A percentile compares a stretch with the other conserved stretches of the same genome.
These are phyloP conservation scores for Drosophila sordidapex DNA, from an alignment of 2,888 invertebrate species.

Conservation along the genomic window DNA sequence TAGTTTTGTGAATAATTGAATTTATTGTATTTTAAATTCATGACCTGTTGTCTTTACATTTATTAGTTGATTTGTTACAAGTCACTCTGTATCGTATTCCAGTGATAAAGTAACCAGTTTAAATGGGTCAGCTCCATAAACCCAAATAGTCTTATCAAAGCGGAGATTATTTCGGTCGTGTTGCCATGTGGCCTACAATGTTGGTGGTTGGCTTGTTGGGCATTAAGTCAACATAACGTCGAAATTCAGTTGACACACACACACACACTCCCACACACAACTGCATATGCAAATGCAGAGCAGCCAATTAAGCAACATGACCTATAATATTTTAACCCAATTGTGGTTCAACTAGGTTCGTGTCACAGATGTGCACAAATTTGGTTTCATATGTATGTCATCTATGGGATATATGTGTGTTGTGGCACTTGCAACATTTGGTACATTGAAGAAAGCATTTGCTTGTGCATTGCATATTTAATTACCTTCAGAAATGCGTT, in stretches of 20 bases:
- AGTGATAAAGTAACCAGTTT: background rate
- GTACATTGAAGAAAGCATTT: conserved; percentile 40
- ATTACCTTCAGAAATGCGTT: conserved; percentile 61
- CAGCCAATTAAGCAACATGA: conserved; percentile 69
- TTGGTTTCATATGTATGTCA: conserved; percentile 1
- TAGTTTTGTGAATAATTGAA: background rate
- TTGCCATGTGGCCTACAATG: conserved; percentile 25
- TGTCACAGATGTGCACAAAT: conserved; percentile 20
- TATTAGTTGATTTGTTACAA: background rate
- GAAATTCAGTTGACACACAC: conserved; percentile 19
- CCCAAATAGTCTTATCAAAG: conserved; percentile 14
- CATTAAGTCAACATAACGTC: conserved; percentile 31
- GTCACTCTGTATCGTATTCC: background rate
- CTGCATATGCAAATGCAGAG: conserved; percentile 29
- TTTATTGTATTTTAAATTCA: background rate
- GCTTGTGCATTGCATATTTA: conserved; percentile 63
- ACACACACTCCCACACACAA: background rate
- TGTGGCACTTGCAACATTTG: conserved; percentile 38
- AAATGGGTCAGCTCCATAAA: conserved; percentile 3
- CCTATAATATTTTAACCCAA: conserved; percentile 66
- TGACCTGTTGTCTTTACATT: background rate
- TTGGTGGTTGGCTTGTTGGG: conserved; percentile 13
- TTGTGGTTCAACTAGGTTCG: conserved; percentile 31
- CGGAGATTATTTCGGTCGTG: conserved; percentile 8
- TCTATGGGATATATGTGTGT: conserved; percentile 9